Percentiles rank a stretch among this genome's conserved stretches.
Conservation (phyloP, 2,113 vertebrate genomes). For the Nerophis ophidion region DNA sequence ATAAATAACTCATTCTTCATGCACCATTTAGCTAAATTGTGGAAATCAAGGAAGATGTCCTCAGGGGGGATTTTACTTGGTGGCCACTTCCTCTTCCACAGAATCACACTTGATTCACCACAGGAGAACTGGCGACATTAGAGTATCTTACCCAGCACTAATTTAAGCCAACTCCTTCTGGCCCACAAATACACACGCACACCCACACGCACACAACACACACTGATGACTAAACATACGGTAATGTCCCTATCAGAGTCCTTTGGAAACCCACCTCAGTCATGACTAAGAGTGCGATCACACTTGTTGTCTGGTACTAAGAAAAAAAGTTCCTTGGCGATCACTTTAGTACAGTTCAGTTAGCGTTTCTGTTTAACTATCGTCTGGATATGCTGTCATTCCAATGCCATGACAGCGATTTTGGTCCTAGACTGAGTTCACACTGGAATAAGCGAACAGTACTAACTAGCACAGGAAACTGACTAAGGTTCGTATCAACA, state of each 20-base stretch:
- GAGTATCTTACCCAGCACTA: slow-evolving; percentile 49
- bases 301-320: too few relatives aligned
- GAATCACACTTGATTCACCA: background rate
- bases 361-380: background rate
- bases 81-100: background rate
- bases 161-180: slow-evolving; percentile 36
- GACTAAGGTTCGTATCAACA: too few relatives aligned
- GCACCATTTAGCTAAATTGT: background rate
- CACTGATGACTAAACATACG: slow-evolving; percentile 25
- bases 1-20: background rate
- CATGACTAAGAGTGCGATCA: slow-evolving; percentile 10
- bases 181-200: slow-evolving; percentile 1
- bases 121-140: slow-evolving; percentile 27
- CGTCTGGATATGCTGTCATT: too few relatives aligned
- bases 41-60: background rate
- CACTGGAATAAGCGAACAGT: too few relatives aligned
- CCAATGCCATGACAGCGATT: too few relatives aligned
- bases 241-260: slow-evolving; percentile 12
- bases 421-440: too few relatives aligned
- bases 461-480: too few relatives aligned
- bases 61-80: background rate
- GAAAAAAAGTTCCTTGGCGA: too few relatives aligned
- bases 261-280: slow-evolving; percentile 6
- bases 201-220: background rate
- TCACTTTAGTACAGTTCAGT: background rate